Conservation (phyloP, 2,797 vertebrate species). For the Takifugu rubripes region DNA sequence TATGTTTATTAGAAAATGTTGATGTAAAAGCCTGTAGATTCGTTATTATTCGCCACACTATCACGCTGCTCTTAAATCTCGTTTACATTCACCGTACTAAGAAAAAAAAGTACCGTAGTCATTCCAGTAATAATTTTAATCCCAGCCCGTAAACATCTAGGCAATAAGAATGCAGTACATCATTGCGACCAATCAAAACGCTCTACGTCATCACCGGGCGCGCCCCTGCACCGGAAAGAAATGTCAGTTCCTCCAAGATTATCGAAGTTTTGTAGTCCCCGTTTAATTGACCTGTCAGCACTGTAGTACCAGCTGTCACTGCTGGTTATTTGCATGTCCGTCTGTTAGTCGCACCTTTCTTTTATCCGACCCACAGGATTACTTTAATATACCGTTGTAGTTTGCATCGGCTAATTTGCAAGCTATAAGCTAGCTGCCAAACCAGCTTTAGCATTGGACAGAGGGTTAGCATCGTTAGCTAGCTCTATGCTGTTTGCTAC, state of each 20-base stretch:
- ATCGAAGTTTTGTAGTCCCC: constrained; percentile 64
- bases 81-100: too few species aligned
- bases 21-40: too few species aligned
- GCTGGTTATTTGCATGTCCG: constrained; percentile 19
- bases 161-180: too few species aligned
- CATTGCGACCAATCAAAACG: too few species aligned
- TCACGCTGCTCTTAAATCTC: too few species aligned
- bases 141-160: too few species aligned
- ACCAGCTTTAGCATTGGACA: constrained; percentile 35
- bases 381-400: background rate
- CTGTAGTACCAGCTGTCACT: constrained; percentile 63
- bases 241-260: constrained; percentile 45
- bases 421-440: constrained; percentile 42
- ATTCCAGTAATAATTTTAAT: too few species aligned
- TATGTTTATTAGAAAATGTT: too few species aligned
- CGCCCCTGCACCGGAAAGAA: constrained; percentile 29
- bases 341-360: constrained; percentile 6
- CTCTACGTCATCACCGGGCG: too few species aligned
- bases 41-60: too few species aligned
- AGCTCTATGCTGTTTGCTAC: too few species aligned
- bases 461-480: constrained; percentile 35
- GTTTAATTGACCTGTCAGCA: constrained; percentile 68
- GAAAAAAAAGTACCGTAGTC: too few species aligned
- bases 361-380: background rate
- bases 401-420: constrained; percentile 17